A percentile compares a stretch with the other conserved stretches of the same genome.
phyloP scores from a whole-genome alignment of 2,113 vertebrate genomes.

The Symphodus melops region DNA sequence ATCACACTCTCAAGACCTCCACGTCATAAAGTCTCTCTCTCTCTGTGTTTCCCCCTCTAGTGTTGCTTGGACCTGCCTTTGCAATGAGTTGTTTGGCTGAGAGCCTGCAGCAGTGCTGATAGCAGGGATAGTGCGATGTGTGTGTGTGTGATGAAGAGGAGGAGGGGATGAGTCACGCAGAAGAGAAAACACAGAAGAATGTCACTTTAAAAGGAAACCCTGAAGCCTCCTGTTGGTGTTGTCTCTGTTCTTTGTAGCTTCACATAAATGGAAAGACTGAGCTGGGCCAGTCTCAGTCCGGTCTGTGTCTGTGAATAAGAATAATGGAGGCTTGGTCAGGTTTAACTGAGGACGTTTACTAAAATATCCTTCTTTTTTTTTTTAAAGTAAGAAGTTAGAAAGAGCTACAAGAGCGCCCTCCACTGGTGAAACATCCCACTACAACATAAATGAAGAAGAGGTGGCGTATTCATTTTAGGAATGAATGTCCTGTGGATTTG shows the following conservation, averaged over 20 bases:
- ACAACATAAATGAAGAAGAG: not conserved
- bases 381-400: not conserved
- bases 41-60: slow-evolving; percentile 23
- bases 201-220: not conserved
- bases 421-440: not conserved
- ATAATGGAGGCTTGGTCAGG: too few relatives aligned
- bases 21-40: too few relatives aligned
- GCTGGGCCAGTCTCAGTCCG: not conserved
- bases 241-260: not conserved
- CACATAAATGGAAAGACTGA: not conserved
- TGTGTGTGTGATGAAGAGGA: not conserved
- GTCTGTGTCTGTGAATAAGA: not conserved
- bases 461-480: too few relatives aligned
- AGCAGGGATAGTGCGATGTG: slow-evolving; percentile 20
- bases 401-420: not conserved
- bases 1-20: too few relatives aligned
- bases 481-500: too few relatives aligned
- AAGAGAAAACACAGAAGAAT: slow-evolving; percentile 20
- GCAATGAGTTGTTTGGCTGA: slow-evolving; percentile 22
- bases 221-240: slow-evolving; percentile 3
- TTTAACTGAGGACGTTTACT: not conserved
- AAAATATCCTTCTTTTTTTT: not conserved
- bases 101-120: slow-evolving; percentile 43
- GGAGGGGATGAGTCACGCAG: slow-evolving; percentile 16
- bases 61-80: slow-evolving; percentile 36